These are phyloP conservation scores for Chrosomus eos DNA, from an alignment of 2,797 vertebrate genomes.

Conservation along the genomic window DNA sequence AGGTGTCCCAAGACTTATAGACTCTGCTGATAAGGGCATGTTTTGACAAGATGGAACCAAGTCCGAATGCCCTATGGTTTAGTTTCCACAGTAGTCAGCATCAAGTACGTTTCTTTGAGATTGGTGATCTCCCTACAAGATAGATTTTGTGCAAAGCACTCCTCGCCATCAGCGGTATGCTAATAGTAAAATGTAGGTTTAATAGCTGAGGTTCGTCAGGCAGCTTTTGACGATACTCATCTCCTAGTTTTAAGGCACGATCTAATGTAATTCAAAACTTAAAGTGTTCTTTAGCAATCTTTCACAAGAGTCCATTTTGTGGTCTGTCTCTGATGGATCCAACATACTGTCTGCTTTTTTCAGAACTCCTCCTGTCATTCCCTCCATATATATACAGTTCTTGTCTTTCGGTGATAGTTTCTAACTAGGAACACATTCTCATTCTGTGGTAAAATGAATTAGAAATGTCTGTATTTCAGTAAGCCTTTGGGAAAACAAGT, in stretches of 20 bases:
- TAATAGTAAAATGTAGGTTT: slow-evolving; percentile 13
- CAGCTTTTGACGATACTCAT: slow-evolving; percentile 15
- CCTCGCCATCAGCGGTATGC: background rate
- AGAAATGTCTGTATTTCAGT: background rate
- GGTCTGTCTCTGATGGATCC: slow-evolving; percentile 1
- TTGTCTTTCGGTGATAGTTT: slow-evolving; percentile 45
- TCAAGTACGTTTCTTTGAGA: slow-evolving; percentile 22
- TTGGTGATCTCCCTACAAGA: slow-evolving; percentile 19
- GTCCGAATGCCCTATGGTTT: slow-evolving; percentile 17
- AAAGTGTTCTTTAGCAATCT: slow-evolving; percentile 51
- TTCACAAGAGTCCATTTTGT: slow-evolving; percentile 27
- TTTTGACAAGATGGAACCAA: slow-evolving; percentile 58
- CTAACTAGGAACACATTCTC: slow-evolving; percentile 54
- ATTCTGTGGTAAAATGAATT: slow-evolving; percentile 31
- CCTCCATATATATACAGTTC: background rate
- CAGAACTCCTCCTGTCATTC: slow-evolving; percentile 23
- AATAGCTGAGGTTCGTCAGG: background rate
- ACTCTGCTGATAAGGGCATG: slow-evolving; percentile 58
- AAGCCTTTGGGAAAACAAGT: slow-evolving; percentile 45
- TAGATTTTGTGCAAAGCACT: slow-evolving; percentile 29
- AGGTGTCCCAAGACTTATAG: slow-evolving; percentile 18
- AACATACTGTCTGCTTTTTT: slow-evolving; percentile 48
- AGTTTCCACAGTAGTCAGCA: slow-evolving; percentile 45
- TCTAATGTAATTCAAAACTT: slow-evolving; percentile 45
- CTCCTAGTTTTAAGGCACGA: background rate